Base-by-base conservation (phyloP, 2,888 invertebrate species). In the Troides aeacus region DNA sequence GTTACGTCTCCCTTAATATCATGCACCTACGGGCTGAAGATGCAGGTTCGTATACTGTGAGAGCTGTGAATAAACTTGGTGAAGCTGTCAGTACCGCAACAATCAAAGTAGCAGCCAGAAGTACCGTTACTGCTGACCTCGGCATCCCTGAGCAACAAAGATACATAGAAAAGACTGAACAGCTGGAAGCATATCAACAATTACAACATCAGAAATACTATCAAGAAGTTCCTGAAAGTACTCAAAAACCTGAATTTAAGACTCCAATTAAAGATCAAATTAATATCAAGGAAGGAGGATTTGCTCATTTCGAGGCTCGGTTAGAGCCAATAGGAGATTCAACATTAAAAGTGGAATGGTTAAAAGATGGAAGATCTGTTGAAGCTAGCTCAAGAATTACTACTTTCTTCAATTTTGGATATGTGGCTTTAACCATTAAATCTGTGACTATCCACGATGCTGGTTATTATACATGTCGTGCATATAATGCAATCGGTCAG, bases 11-110 rank as follows among this genome's bases (percentile, higher is more conserved):
- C 93, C 96, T 99, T 84, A 99, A 99, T 93, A 98, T 99, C 92
- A 94, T 98, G 96, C 98, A 99, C 96, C 96, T 99, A 94, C 97
- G 98, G 94, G 96, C 96, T 94, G 99, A 99, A 95, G 99, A 99
- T 95, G 96, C 97, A 84, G 99, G 99, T 92, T 96, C 96, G 90
- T 98, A 98, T 82, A 97, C 97, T 80, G 97, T 97, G 86, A 95
- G 97, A 83, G 98, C 98, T 92, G 96, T 97, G 77, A 98, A 98
- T 87, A 96, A 96, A 84, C 94, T 96, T 84, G 98, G 98, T 78
- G 98, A 98, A 93, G 97, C 98, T 78, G 94, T 97, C 81, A 97
- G 97, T 88, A 95, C 96, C 79, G 96, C 97, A 74, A 94, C 94
- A 71, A 94, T 97, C 74, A 94, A 93, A 86, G 96, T 97, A 77